Conservation (phyloP, 2,113 vertebrate species). For the Machaerirhynchus nigripectus region DNA sequence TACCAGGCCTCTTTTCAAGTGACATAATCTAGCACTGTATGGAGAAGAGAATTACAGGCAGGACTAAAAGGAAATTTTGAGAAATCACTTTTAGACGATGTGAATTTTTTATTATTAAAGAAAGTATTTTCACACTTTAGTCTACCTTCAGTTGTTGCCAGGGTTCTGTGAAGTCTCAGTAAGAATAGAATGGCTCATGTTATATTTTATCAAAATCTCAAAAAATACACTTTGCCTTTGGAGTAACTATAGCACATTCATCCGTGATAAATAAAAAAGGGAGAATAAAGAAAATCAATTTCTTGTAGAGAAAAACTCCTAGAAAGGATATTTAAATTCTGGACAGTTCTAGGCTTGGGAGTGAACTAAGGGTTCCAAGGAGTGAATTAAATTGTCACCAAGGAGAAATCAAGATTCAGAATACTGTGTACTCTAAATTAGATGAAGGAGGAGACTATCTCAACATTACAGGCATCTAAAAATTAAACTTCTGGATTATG, state of each 20-base stretch:
- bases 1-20: background rate
- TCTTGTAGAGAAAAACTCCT: background rate
- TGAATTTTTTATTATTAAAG: background rate
- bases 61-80: background rate
- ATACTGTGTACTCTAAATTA: background rate
- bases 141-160: background rate
- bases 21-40: background rate
- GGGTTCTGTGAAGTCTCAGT: background rate
- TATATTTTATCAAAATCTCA: background rate
- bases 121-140: background rate
- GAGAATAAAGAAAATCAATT: background rate
- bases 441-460: background rate
- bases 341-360: background rate
- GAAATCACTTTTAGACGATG: background rate
- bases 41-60: background rate
- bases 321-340: background rate
- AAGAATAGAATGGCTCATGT: background rate
- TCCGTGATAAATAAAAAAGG: background rate
- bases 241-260: background rate
- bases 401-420: background rate
- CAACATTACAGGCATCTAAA: background rate
- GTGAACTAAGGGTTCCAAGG: background rate
- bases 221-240: background rate
- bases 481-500: background rate
- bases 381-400: background rate